Percentiles rank a stretch among this genome's conserved stretches.
Evolutionary conservation across 2,888 invertebrate genomes (phyloP).

Genomic region (Oxycera nigricornis): DNA sequence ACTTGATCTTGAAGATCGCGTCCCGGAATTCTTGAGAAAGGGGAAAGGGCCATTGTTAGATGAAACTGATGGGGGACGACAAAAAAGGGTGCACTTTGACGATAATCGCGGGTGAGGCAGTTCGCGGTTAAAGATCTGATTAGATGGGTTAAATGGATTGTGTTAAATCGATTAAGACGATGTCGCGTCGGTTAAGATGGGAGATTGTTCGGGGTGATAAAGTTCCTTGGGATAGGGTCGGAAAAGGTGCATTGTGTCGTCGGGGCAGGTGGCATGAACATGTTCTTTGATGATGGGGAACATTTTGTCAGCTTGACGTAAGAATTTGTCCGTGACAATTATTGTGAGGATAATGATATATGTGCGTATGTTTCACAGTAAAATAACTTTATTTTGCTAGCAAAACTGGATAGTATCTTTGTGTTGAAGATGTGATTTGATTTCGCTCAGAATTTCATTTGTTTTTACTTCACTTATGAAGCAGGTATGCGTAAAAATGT

Average conservation of each 20-base stretch:
- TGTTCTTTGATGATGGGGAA: background rate
- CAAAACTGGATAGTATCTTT: too few relatives aligned
- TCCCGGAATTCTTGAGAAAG: conserved; percentile 10
- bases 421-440: too few relatives aligned
- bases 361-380: too few relatives aligned
- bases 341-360: too few relatives aligned
- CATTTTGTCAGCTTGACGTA: conserved; percentile 2
- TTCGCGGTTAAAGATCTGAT: conserved; percentile 29
- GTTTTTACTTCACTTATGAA: too few relatives aligned
- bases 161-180: conserved; percentile 45
- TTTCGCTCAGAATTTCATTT: too few relatives aligned
- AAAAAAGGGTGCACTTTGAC: background rate
- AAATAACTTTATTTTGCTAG: too few relatives aligned
- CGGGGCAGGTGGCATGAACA: conserved; percentile 40
- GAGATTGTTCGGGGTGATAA: background rate
- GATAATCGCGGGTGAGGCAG: conserved; percentile 3
- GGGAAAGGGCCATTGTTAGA: background rate
- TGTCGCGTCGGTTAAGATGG: conserved; percentile 34
- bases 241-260: conserved; percentile 12
- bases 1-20: conserved; percentile 27
- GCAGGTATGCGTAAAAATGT: too few relatives aligned
- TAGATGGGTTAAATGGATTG: conserved; percentile 44
- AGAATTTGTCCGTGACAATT: conserved; percentile 46
- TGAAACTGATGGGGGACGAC: conserved; percentile 5
- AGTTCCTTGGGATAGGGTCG: background rate